A percentile compares a stretch with the other conserved stretches of the same genome.
Evolutionary conservation across 2,113 vertebrate species (phyloP).

Genomic region (Hyaena hyaena): DNA sequence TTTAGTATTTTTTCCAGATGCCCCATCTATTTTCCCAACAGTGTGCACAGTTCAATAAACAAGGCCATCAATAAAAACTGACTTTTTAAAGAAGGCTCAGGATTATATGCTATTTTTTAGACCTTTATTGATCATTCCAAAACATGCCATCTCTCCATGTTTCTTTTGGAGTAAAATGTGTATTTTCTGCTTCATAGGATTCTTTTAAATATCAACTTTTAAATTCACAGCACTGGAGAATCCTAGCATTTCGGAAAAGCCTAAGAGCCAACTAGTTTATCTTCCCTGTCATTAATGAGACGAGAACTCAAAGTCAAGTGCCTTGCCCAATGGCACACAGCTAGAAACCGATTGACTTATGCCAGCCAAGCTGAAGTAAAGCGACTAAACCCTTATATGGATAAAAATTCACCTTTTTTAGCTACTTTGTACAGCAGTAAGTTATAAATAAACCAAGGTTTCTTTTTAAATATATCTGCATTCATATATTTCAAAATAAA

Average conservation of each 20-base stretch:
- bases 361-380: not conserved
- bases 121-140: not conserved
- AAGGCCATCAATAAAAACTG: not conserved
- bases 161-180: not conserved
- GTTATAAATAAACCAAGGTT: conserved; percentile 44
- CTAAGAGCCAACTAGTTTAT: not conserved
- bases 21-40: not conserved
- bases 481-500: conserved; percentile 51
- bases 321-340: not conserved
- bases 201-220: conserved; percentile 35
- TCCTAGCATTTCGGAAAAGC: not conserved
- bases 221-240: not conserved
- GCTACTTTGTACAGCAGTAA: conserved; percentile 15
- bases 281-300: not conserved
- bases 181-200: not conserved
- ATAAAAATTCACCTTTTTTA: conserved; percentile 5
- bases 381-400: not conserved
- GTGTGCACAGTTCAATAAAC: not conserved
- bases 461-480: conserved; percentile 55
- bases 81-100: not conserved
- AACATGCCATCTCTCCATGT: not conserved
- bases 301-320: not conserved
- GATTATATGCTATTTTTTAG: not conserved
- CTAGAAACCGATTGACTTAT: not conserved
- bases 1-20: conserved; percentile 35